These are phyloP conservation scores for Haliclona indistincta DNA, from an alignment of 37 sponge, comb jelly and placozoan genomes.

Conservation along the genomic window DNA sequence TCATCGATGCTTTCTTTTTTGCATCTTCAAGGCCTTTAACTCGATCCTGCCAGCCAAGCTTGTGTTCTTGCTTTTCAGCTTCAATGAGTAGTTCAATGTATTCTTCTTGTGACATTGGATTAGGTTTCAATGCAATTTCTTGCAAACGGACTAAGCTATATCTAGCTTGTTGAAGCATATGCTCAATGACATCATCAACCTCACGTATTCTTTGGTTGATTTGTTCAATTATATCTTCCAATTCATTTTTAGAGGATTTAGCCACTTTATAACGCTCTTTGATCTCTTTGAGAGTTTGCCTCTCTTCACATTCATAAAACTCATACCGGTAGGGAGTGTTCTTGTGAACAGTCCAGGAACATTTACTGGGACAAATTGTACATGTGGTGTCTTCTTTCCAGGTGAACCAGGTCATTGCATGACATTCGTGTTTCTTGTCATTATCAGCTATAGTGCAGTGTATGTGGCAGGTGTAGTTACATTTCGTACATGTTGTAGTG, in stretches of 20 bases:
- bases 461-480: constrained; percentile 77
- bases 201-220: constrained; percentile 14
- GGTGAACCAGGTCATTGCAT: constrained; percentile 71
- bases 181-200: constrained; percentile 7
- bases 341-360: constrained; percentile 57
- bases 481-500: constrained; percentile 70
- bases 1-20: constrained; percentile 27
- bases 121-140: constrained; percentile 77
- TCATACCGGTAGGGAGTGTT: constrained; percentile 61
- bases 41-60: constrained; percentile 53
- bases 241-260: constrained; percentile 9
- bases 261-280: constrained; percentile 45
- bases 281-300: constrained; percentile 54
- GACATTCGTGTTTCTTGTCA: constrained; percentile 45
- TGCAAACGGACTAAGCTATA: constrained; percentile 29
- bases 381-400: constrained; percentile 11
- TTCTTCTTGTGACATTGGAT: constrained; percentile 57
- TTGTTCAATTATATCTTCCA: constrained; percentile 30
- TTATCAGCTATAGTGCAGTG: constrained; percentile 50
- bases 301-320: constrained; percentile 37
- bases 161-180: constrained; percentile 16
- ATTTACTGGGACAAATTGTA: constrained; percentile 53
- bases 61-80: constrained; percentile 52
- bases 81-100: constrained; percentile 80
- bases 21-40: constrained; percentile 17